These are phyloP conservation scores for Herpetotheres cachinnans DNA, from an alignment of 2,113 vertebrate species.

Conservation along the genomic window DNA sequence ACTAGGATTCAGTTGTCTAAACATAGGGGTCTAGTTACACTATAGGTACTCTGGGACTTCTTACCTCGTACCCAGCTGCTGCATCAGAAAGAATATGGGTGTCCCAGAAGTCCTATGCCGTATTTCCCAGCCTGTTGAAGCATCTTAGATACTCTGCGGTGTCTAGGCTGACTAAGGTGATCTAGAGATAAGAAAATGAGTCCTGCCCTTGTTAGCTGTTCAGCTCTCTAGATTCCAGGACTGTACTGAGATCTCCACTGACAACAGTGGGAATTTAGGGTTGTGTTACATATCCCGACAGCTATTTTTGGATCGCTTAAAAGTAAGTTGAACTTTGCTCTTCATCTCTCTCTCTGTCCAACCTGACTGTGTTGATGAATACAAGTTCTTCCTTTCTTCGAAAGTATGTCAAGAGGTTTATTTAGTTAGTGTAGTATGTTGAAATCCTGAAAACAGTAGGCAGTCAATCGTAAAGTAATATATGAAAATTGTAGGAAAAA, in stretches of 20 bases:
- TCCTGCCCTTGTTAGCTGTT: neutral
- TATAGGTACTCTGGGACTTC: neutral
- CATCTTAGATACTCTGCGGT: neutral
- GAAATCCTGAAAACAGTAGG: neutral
- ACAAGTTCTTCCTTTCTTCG: neutral
- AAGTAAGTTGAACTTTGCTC: neutral
- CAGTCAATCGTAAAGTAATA: neutral
- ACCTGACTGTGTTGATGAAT: fast-evolving
- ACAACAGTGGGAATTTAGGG: neutral
- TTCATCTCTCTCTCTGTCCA: neutral
- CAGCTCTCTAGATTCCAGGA: neutral
- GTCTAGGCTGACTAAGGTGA: neutral
- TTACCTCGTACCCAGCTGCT: neutral
- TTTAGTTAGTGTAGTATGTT: neutral
- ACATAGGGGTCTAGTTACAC: neutral
- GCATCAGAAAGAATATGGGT: neutral
- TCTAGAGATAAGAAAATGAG: neutral
- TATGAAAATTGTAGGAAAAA: neutral
- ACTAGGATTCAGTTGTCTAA: neutral
- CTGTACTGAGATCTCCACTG: neutral
- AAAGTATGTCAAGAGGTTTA: neutral
- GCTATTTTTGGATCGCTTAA: neutral
- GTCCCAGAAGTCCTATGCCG: neutral
- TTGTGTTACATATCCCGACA: neutral
- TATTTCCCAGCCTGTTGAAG: neutral